Percentiles rank a stretch among this genome's conserved stretches.
Conservation (phyloP, 2,113 vertebrate species). For the Etheostoma cragini region DNA sequence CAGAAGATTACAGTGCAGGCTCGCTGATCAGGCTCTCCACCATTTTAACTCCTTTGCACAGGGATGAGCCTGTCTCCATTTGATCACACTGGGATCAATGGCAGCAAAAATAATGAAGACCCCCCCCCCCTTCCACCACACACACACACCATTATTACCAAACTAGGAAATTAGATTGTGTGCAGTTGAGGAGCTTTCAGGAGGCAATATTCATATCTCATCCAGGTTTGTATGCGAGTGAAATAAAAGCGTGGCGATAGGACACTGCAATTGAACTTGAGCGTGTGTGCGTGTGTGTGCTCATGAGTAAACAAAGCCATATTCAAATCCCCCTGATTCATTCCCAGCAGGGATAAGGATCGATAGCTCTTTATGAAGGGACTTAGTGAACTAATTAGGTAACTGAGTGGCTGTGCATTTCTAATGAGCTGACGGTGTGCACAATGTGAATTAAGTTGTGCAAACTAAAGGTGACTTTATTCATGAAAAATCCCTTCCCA, state of each 20-base stretch:
- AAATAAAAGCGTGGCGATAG: slow-evolving; percentile 20
- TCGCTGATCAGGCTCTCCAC: slow-evolving; percentile 87
- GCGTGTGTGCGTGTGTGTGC: neutral
- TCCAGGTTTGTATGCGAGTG: neutral
- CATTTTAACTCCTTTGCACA: slow-evolving; percentile 80
- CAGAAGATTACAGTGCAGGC: slow-evolving; percentile 84
- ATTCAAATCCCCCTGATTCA: slow-evolving; percentile 57
- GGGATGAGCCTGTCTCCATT: slow-evolving; percentile 81
- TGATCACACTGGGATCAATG: slow-evolving; percentile 87
- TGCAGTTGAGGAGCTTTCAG: slow-evolving; percentile 2
- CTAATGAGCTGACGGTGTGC: slow-evolving; percentile 55
- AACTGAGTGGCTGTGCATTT: slow-evolving; percentile 60
- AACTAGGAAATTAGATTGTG: slow-evolving; percentile 44
- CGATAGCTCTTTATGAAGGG: slow-evolving; percentile 75
- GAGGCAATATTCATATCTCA: slow-evolving; percentile 67
- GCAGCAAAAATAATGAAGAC: slow-evolving; percentile 85
- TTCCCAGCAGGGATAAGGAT: slow-evolving; percentile 64
- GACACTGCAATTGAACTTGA: slow-evolving; percentile 20
- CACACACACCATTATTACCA: slow-evolving; percentile 21
- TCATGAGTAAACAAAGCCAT: slow-evolving; percentile 42
- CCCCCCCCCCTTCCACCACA: neutral
- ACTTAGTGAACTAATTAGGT: slow-evolving; percentile 75
- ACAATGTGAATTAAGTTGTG: slow-evolving; percentile 54
- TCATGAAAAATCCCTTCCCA: slow-evolving; percentile 5
- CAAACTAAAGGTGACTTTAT: slow-evolving; percentile 59